Conservation (phyloP, 2,888 invertebrate genomes). For the Polyommatus iphigenia region DNA sequence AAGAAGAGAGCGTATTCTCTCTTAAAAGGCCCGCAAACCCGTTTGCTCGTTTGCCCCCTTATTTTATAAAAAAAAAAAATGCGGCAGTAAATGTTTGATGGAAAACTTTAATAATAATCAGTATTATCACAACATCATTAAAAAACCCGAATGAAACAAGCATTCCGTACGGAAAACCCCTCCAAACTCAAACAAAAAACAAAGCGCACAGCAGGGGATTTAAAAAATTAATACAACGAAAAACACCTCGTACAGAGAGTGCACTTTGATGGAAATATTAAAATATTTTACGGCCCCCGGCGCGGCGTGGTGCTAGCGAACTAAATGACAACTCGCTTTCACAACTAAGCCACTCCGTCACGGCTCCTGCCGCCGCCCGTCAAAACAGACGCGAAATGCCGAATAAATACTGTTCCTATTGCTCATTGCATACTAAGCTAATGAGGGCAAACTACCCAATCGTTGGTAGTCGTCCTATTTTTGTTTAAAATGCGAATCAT, state of each 20-base stretch:
- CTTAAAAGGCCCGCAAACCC: no score
- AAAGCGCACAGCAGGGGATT: not conserved
- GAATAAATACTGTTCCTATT: not conserved
- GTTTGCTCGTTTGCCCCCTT: no score
- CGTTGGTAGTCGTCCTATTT: no score
- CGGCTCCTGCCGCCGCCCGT: not conserved
- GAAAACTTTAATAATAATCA: not conserved
- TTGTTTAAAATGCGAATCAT: no score
- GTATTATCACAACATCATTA: not conserved
- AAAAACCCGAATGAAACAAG: not conserved
- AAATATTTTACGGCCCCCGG: conserved; percentile 46
- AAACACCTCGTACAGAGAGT: conserved; percentile 48
- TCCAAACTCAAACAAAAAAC: not conserved
- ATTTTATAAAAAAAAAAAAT: no score
- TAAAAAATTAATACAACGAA: conserved; percentile 33
- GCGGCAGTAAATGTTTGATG: not conserved
- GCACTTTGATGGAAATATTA: conserved; percentile 48
- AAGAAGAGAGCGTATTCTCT: no score
- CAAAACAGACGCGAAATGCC: conserved; percentile 5
- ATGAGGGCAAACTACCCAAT: not conserved
- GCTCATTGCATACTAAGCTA: not conserved
- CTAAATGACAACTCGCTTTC: conserved; percentile 39
- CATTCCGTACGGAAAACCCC: not conserved
- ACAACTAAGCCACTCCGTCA: conserved; percentile 45
- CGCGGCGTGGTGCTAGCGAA: conserved; percentile 4